Evolutionary conservation across 2,113 vertebrate species (phyloP), one percentile per base, ranked within the genome.

Genomic region (Leptobrachium leishanense): DNA sequence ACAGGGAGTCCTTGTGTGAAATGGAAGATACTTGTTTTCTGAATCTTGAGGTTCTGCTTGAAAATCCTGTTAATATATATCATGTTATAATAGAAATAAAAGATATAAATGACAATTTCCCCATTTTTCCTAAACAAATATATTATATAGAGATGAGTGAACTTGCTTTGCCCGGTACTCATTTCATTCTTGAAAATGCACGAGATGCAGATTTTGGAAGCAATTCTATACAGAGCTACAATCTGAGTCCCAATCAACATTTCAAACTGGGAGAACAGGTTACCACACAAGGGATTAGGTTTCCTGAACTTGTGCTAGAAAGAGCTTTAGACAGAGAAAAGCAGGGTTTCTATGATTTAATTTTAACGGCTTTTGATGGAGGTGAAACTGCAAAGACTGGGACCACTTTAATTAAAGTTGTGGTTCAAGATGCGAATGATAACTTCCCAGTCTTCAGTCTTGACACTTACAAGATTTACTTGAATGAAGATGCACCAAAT

Each of bases 31-130:
- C 83, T 2, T 95, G 94, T 62, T 85, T 89, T 12, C 39, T 95
- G 68, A 86, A 77, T 10, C 83, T 94, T 73, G 90, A 95, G 43
- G 82, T 88, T 3, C 87, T 94, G 2, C 68, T 92, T 43, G 90
- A 95, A 75, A 94, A 91, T 13, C 93, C 92, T 7, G 84, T 95
- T 15, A 85, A 91, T 72, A 75, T 94, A 43, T 90, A 91, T 80
- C 89, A 87, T 0, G 9, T 95, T 5, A 86, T 82, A 0, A 72
- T 95, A 15, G 83, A 86, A 7, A 88, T 95, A 44, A 64, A 87
- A 20, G 93, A 94, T 79, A 85, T 94, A 59, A 95, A 95, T 57
- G 94, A 95, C 71, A 93, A 93, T 2, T 77, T 87, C 0, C 93
- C 92, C 0, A 72, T 31, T 1, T 94, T 95, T 40, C 43, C 86